Percentiles rank a stretch among this genome's conserved stretches.
These are phyloP conservation scores for Macrotis lagotis DNA, from an alignment of 2,113 vertebrate species.

Conservation along the genomic window DNA sequence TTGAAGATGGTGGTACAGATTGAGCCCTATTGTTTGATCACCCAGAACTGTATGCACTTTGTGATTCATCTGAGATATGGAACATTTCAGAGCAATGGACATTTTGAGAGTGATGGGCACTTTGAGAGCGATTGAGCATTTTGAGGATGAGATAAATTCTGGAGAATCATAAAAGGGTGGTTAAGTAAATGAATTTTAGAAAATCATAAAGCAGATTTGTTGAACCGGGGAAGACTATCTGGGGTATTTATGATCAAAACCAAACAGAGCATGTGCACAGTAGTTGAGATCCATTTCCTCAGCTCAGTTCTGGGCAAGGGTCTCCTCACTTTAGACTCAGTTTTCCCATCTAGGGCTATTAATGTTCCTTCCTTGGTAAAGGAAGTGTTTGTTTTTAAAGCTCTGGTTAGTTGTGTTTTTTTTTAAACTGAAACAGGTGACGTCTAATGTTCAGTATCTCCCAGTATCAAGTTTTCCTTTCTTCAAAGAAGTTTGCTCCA, in stretches of 20 bases:
- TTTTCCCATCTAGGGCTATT: not conserved
- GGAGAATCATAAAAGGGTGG: not conserved
- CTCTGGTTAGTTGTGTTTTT: not conserved
- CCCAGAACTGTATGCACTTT: slow-evolving; percentile 88
- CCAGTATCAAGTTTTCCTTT: not conserved
- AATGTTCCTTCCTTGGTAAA: not conserved
- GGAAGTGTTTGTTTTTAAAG: not conserved
- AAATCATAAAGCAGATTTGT: not conserved
- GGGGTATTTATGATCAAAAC: not conserved
- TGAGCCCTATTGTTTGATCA: slow-evolving; percentile 77
- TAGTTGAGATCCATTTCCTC: not conserved
- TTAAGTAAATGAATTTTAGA: not conserved
- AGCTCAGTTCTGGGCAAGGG: too few species aligned
- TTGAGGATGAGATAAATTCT: too few species aligned
- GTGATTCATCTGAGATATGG: slow-evolving; percentile 86
- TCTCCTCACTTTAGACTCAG: not conserved
- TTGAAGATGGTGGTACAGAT: slow-evolving; percentile 64
- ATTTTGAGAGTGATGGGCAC: too few species aligned
- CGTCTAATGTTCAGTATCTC: not conserved
- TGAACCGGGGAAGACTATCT: not conserved
- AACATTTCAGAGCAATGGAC: slow-evolving; percentile 67
- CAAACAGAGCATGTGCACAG: not conserved
- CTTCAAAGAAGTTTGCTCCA: too few species aligned
- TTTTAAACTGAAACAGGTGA: not conserved
- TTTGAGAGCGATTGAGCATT: not conserved